Evolutionary conservation across 2,113 vertebrate genomes (phyloP), one percentile per base, ranked within the genome.

Genomic region (Macroglossus sobrinus): DNA sequence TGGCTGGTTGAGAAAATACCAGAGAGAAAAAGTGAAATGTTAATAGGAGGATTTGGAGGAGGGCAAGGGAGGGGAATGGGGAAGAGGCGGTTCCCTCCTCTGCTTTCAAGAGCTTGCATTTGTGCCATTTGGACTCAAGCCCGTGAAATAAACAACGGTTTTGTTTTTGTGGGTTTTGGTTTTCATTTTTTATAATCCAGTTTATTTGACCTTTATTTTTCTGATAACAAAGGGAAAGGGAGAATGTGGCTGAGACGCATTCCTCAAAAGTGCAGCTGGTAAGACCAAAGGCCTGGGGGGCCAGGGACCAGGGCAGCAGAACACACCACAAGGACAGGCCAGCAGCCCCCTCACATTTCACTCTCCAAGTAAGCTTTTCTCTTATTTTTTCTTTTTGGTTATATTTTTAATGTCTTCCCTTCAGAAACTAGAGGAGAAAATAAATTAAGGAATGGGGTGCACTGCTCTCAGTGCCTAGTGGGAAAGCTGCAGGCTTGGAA

Each of bases 161-260:
- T 85, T 94, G 71, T 66, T 93, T 96, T 81, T 93, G 88, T 72
- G 71, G 63, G 78, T 91, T 95, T 97, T 26, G 50, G 72, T 93
- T 96, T 97, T 93, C 82, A 85, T 89, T 98, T 97, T 97, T 97
- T 94, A 96, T 68, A 57, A 95, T 86, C 53, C 91, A 14, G 74
- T 97, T 97, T 91, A 91, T 95, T 94, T 96, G 96, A 92, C 80
- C 93, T 96, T 93, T 92, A 84, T 90, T 95, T 95, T 94, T 94
- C 91, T 97, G 78, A 96, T 90, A 94, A 91, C 71, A 69, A 87
- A 55, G 0, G 33, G 53, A 81, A 81, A 91, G 55, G 21, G 7
- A 76, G 94, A 76, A 40, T 55, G 71, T 97, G 97, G 88, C 87
- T 47, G 50, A 91, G 86, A 94, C 28, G 28, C 43, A 84, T 50